Evolutionary conservation across 1,140 invertebrate genomes (phyloP).

Genomic region (Thaumetopoea pityocampa): DNA sequence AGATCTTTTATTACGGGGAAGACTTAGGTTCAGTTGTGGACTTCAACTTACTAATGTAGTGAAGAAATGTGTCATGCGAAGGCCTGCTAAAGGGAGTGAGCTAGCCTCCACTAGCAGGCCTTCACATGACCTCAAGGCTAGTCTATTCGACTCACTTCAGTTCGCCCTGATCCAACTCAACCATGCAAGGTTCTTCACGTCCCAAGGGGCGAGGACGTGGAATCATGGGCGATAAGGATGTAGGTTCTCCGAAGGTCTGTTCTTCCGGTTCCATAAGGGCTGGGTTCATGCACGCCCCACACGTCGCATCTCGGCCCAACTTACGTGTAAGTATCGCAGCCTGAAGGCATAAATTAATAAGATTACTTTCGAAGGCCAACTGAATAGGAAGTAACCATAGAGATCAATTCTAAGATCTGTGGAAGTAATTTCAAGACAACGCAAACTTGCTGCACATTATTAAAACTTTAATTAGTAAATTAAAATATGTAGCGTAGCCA

Average conservation of each 20-base stretch:
- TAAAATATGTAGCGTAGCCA: no score
- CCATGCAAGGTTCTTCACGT: conserved; percentile 19
- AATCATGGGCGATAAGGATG: conserved; percentile 21
- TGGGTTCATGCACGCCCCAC: conserved; percentile 35
- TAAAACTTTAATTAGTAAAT: no score
- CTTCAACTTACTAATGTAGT: no score
- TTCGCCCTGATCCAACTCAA: conserved; percentile 8
- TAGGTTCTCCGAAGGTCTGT: conserved; percentile 15
- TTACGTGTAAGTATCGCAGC: conserved; percentile 45
- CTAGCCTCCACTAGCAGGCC: no score
- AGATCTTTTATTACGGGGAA: no score
- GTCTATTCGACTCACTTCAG: neutral
- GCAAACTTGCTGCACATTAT: no score
- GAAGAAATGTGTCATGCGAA: no score
- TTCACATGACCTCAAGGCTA: no score
- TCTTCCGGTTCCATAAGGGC: conserved; percentile 37
- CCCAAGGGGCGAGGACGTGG: conserved; percentile 9
- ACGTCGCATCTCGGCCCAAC: conserved; percentile 31
- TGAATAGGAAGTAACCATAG: neutral
- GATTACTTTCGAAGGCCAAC: neutral
- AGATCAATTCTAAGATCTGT: neutral
- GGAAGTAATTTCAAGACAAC: no score
- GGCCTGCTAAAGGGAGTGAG: no score
- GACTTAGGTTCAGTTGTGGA: no score
- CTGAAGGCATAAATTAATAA: conserved; percentile 23